Evolutionary conservation across 2,888 invertebrate species (phyloP).

Genomic region (Venusia cambrica): DNA sequence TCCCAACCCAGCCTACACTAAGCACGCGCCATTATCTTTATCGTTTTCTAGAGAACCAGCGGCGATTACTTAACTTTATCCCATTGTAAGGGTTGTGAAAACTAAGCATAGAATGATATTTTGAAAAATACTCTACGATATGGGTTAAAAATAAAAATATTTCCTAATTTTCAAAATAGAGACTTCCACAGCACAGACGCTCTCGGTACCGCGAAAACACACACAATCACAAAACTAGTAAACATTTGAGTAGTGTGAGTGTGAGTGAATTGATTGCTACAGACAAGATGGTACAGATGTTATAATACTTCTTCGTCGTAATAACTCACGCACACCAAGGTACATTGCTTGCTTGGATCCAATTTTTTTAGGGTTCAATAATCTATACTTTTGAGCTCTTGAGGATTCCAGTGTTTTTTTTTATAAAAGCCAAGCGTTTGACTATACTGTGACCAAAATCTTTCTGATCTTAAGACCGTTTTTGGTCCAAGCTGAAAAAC

Average conservation of each 20-base stretch:
- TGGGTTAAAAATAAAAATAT: constrained; percentile 8
- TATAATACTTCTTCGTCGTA: no score
- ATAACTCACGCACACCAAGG: no score
- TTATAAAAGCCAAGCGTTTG: no score
- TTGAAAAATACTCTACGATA: constrained; percentile 37
- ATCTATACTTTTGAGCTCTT: no score
- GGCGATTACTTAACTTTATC: constrained; percentile 27
- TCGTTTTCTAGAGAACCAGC: constrained; percentile 37
- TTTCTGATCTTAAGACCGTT: no score
- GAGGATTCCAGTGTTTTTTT: no score
- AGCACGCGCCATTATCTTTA: constrained; percentile 73
- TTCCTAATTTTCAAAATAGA: constrained; percentile 15
- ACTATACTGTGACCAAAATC: no score
- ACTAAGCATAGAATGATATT: constrained; percentile 34
- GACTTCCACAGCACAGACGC: constrained; percentile 48
- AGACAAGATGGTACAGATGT: no score
- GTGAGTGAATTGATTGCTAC: constrained; percentile 28
- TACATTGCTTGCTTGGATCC: no score
- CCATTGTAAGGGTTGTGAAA: constrained; percentile 27
- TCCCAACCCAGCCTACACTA: constrained; percentile 54
- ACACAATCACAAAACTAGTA: constrained; percentile 40
- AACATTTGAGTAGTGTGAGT: constrained; percentile 38
- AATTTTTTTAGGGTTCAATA: no score
- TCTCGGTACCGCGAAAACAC: constrained; percentile 66
- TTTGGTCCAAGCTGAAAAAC: no score